A percentile compares a stretch with the other conserved stretches of the same genome.
phyloP scores from a whole-genome alignment of 2,888 invertebrate species.

The Pheosia gnoma region DNA sequence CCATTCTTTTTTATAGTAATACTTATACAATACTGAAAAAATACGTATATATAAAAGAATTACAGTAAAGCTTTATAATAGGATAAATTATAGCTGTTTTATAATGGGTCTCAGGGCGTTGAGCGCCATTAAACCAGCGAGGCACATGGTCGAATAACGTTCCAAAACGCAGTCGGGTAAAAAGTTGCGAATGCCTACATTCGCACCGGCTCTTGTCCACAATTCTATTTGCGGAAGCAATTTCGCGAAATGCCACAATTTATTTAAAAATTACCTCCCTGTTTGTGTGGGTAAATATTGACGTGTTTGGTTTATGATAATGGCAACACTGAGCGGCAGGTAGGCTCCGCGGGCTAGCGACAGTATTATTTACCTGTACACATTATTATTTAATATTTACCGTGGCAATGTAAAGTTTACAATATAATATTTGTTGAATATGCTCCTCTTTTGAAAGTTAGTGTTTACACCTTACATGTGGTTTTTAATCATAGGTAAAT shows the following conservation, averaged over 20 bases:
- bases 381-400: slow-evolving; percentile 83
- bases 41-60: slow-evolving; percentile 4
- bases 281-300: slow-evolving; percentile 84
- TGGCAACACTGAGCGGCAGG: slow-evolving; percentile 80
- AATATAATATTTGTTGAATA: slow-evolving; percentile 82
- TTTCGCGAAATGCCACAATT: slow-evolving; percentile 84
- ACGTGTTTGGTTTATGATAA: slow-evolving; percentile 84
- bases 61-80: not conserved
- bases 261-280: slow-evolving; percentile 85
- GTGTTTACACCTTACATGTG: slow-evolving; percentile 74
- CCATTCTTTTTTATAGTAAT: too few relatives aligned
- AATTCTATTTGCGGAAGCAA: slow-evolving; percentile 81
- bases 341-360: slow-evolving; percentile 71
- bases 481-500: slow-evolving; percentile 80
- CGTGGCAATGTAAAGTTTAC: slow-evolving; percentile 79
- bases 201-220: slow-evolving; percentile 71
- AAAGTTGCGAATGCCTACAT: slow-evolving; percentile 70
- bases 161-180: slow-evolving; percentile 45
- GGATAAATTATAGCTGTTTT: slow-evolving; percentile 24
- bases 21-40: too few relatives aligned
- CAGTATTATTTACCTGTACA: slow-evolving; percentile 78
- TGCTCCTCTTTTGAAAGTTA: slow-evolving; percentile 79
- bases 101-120: slow-evolving; percentile 25
- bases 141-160: slow-evolving; percentile 59
- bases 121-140: slow-evolving; percentile 49